phyloP scores from a whole-genome alignment of 2,113 vertebrate genomes.

The Rhizomys pruinosus region DNA sequence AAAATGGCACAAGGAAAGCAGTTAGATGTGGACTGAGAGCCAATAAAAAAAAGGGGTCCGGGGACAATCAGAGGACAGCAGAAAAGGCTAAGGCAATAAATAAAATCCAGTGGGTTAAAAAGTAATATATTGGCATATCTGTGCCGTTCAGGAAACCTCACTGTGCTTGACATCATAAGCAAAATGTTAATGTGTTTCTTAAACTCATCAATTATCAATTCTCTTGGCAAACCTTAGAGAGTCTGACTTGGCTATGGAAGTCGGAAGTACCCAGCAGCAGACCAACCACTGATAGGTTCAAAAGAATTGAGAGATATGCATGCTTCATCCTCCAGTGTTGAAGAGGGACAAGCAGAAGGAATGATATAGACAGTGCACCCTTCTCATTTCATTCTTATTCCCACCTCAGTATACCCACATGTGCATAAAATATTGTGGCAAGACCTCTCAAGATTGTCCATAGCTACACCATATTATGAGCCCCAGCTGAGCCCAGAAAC shows the following conservation, averaged over 20 bases:
- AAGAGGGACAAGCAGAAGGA: neutral
- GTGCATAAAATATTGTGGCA: no score
- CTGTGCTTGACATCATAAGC: constrained; percentile 39
- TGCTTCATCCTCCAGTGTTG: neutral
- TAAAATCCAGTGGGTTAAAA: constrained; percentile 14
- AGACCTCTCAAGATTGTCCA: no score
- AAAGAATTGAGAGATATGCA: constrained; percentile 1
- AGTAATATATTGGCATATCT: constrained; percentile 13
- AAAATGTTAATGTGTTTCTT: constrained; percentile 38
- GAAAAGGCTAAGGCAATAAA: constrained; percentile 9
- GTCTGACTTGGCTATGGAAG: constrained; percentile 16
- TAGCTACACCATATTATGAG: no score
- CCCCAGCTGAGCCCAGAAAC: no score
- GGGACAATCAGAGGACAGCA: neutral
- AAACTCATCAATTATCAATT: constrained; percentile 58
- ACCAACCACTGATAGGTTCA: neutral
- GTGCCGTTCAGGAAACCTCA: neutral
- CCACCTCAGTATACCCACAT: constrained; percentile 25
- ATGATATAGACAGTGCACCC: neutral
- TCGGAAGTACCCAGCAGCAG: constrained; percentile 25
- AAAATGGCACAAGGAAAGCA: constrained; percentile 18
- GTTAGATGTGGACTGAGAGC: neutral
- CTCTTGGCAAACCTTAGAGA: neutral
- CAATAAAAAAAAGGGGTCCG: neutral
- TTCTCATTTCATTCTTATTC: constrained; percentile 20